Percentiles rank a stretch among this genome's conserved stretches.
These are phyloP conservation scores for Sebastes oblongus DNA, from an alignment of 2,797 vertebrate genomes.

Conservation along the genomic window DNA sequence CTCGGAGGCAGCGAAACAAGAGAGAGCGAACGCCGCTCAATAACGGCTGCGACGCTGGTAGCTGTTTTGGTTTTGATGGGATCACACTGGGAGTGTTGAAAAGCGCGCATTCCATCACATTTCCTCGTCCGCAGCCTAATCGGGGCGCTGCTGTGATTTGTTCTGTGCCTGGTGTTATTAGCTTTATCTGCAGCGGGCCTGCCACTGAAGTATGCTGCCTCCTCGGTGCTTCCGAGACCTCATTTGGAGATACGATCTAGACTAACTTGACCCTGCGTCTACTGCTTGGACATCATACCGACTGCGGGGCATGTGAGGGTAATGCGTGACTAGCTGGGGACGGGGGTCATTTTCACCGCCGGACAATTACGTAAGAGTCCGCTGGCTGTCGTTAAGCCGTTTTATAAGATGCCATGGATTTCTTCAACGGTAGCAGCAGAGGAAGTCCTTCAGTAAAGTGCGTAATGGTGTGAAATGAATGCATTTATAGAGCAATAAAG, in stretches of 20 bases:
- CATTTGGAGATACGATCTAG: slow-evolving; percentile 69
- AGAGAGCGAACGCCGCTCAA: not conserved
- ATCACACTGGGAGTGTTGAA: slow-evolving; percentile 78
- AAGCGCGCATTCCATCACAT: slow-evolving; percentile 79
- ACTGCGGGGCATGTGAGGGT: slow-evolving; percentile 26
- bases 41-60: slow-evolving; percentile 22
- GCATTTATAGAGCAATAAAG: slow-evolving; percentile 40
- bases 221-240: slow-evolving; percentile 50
- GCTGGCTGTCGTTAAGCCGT: not conserved
- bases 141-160: slow-evolving; percentile 62
- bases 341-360: slow-evolving; percentile 12
- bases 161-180: slow-evolving; percentile 71
- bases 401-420: slow-evolving; percentile 18
- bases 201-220: slow-evolving; percentile 81
- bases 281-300: slow-evolving; percentile 9
- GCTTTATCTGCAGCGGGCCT: slow-evolving; percentile 77
- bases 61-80: slow-evolving; percentile 74
- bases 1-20: not conserved
- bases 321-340: slow-evolving; percentile 10
- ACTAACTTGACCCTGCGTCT: slow-evolving; percentile 63
- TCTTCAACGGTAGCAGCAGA: slow-evolving; percentile 29
- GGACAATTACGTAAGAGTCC: slow-evolving; percentile 29
- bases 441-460: slow-evolving; percentile 4
- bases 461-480: slow-evolving; percentile 39
- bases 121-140: slow-evolving; percentile 69